Conservation (phyloP, 2,797 vertebrate species). For the Cygnus olor region DNA sequence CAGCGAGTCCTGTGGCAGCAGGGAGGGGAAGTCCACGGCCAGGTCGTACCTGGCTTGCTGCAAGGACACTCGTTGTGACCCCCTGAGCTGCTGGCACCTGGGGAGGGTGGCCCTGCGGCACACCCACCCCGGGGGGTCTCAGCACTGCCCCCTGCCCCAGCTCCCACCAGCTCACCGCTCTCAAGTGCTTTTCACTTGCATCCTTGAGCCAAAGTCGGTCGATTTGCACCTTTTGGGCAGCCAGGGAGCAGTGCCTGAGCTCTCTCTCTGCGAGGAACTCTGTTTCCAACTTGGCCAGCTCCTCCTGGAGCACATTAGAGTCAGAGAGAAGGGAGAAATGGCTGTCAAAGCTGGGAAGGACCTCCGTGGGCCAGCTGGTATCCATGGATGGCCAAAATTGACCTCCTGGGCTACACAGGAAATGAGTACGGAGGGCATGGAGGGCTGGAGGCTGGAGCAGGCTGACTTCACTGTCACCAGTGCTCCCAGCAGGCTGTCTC, state of each 20-base stretch:
- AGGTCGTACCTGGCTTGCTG: background rate
- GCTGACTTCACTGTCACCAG: background rate
- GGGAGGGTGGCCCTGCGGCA: background rate
- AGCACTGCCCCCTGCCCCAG: background rate
- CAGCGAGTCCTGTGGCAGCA: accelerated
- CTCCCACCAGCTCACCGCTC: background rate
- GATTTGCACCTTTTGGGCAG: background rate
- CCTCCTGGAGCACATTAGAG: background rate
- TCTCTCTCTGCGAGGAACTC: background rate
- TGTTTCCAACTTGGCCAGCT: background rate
- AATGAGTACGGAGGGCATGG: background rate
- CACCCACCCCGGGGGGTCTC: background rate
- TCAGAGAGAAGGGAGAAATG: background rate
- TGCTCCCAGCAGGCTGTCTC: background rate
- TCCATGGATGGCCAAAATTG: background rate
- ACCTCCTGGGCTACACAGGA: background rate
- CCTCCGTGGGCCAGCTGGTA: background rate
- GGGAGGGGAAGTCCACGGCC: accelerated
- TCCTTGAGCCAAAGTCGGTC: background rate
- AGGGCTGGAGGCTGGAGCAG: background rate
- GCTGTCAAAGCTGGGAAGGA: background rate
- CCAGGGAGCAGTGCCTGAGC: background rate
- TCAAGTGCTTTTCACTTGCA: background rate
- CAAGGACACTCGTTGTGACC: background rate
- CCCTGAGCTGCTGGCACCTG: background rate